These are phyloP conservation scores for Nerophis lumbriciformis DNA, from an alignment of 2,113 vertebrate species.

Conservation along the genomic window DNA sequence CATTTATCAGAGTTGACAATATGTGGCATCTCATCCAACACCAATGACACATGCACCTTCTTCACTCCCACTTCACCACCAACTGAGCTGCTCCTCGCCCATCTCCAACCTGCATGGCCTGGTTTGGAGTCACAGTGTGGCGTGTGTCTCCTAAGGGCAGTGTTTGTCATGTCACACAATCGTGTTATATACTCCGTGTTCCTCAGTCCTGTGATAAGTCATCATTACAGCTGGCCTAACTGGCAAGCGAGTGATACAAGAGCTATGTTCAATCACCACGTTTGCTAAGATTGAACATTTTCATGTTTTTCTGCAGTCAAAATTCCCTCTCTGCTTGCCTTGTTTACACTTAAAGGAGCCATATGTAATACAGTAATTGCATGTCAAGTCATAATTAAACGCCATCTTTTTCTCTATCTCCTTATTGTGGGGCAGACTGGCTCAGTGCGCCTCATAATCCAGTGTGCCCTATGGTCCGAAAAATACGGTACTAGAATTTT, in stretches of 20 bases:
- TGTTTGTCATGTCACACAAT: slow-evolving; percentile 73
- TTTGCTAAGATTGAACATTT: slow-evolving; percentile 76
- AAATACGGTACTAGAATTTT: no score
- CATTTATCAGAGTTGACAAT: slow-evolving; percentile 18
- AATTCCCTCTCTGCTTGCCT: slow-evolving; percentile 34
- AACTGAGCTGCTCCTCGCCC: slow-evolving; percentile 42
- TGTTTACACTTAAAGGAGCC: no score
- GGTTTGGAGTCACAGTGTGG: slow-evolving; percentile 54
- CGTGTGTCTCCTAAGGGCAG: slow-evolving; percentile 65
- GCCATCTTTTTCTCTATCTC: no score
- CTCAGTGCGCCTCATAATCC: no score
- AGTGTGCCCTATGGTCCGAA: no score
- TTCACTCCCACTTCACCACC: slow-evolving; percentile 25
- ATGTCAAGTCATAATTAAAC: no score
- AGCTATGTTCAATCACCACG: slow-evolving; percentile 74
- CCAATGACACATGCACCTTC: slow-evolving; percentile 23
- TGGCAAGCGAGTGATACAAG: slow-evolving; percentile 78
- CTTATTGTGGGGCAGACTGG: no score
- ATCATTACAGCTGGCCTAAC: slow-evolving; percentile 74
- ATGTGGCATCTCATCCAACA: slow-evolving; percentile 25
- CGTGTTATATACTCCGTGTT: slow-evolving; percentile 75
- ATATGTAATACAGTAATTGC: no score
- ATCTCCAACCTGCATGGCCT: slow-evolving; percentile 52
- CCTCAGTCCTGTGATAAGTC: slow-evolving; percentile 71
- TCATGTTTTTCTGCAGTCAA: slow-evolving; percentile 69